Percentiles rank a stretch among this genome's conserved stretches.
Conservation (phyloP, 2,888 invertebrate genomes). For the Rhopalosiphum nymphaeae region DNA sequence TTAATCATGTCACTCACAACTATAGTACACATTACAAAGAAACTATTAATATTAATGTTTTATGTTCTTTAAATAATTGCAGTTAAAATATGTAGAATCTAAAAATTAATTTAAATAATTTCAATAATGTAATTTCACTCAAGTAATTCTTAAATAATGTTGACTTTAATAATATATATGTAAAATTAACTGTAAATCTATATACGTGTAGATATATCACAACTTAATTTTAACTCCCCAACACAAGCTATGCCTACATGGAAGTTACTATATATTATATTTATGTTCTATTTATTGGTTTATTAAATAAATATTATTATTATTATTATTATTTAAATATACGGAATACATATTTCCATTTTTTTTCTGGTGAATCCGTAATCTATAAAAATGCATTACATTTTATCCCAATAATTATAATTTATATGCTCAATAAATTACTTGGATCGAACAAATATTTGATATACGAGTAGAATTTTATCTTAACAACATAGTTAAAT, state of each 20-base stretch:
- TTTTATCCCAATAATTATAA: background rate
- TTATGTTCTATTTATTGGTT: too few relatives aligned
- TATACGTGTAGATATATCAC: too few relatives aligned
- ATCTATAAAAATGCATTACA: background rate
- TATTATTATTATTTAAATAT: background rate
- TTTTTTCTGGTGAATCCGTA: background rate
- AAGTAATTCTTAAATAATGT: background rate
- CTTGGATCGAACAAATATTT: background rate
- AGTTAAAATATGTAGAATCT: background rate
- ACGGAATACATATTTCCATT: background rate
- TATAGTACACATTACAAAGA: background rate
- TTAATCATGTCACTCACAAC: background rate
- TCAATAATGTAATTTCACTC: background rate
- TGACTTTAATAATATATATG: background rate
- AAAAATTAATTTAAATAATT: background rate
- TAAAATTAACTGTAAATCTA: background rate
- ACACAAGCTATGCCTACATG: too few relatives aligned
- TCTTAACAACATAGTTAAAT: too few relatives aligned
- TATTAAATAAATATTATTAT: too few relatives aligned
- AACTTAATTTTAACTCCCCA: too few relatives aligned
- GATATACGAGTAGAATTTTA: background rate
- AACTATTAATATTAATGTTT: background rate
- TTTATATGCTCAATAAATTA: background rate
- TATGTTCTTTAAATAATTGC: background rate
- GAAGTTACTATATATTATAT: too few relatives aligned